Conservation (phyloP, 2,113 vertebrate genomes). For the Xenopus tropicalis region DNA sequence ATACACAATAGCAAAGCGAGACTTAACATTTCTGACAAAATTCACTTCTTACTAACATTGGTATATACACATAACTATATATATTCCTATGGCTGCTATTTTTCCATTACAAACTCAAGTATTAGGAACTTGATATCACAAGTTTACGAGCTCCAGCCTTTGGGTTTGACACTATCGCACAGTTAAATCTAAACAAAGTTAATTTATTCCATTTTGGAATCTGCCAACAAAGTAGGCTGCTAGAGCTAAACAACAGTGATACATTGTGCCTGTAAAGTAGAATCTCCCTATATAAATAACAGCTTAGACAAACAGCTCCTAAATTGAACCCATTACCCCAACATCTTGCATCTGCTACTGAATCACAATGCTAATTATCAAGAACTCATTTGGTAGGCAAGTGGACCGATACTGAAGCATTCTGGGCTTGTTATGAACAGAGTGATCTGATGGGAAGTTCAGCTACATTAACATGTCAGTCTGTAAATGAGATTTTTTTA, state of each 20-base stretch:
- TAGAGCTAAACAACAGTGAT: slow-evolving; percentile 39
- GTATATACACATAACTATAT: slow-evolving; percentile 12
- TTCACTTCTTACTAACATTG: background rate
- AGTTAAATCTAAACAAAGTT: slow-evolving; percentile 42
- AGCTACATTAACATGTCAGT: slow-evolving; percentile 35
- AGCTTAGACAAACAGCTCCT: slow-evolving; percentile 25
- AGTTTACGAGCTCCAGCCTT: slow-evolving; percentile 21
- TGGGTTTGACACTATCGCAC: slow-evolving; percentile 31
- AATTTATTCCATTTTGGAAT: slow-evolving; percentile 43
- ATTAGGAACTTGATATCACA: slow-evolving; percentile 21
- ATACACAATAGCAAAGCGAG: background rate
- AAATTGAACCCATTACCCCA: slow-evolving; percentile 43
- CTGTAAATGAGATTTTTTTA: slow-evolving; percentile 31
- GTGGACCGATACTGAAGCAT: slow-evolving; percentile 39
- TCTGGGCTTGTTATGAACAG: slow-evolving; percentile 37
- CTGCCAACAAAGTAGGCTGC: slow-evolving; percentile 43
- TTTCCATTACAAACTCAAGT: background rate
- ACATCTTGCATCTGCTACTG: slow-evolving; percentile 39
- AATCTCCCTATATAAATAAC: slow-evolving; percentile 34
- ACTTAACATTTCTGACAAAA: background rate
- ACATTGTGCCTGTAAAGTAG: slow-evolving; percentile 43
- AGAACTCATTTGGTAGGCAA: slow-evolving; percentile 42
- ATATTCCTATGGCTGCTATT: slow-evolving; percentile 2
- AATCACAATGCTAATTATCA: slow-evolving; percentile 43
- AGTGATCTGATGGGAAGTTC: slow-evolving; percentile 34